Evolutionary conservation across 2,113 vertebrate species (phyloP), one percentile per base, ranked within the genome.

Genomic region (Rhombomys opimus): DNA sequence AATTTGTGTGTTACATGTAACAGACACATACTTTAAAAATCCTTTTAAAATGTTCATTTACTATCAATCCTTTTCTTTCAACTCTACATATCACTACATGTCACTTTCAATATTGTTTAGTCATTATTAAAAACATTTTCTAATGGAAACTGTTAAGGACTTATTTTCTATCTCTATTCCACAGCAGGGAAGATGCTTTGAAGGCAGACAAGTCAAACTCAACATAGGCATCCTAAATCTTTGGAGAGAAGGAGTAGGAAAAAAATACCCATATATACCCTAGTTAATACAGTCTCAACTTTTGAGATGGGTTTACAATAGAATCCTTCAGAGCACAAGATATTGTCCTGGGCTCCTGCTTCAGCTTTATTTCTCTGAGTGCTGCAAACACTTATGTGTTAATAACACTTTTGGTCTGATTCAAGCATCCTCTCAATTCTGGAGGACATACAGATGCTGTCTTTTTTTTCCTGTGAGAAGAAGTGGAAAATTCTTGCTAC

Each of bases 131-230:
- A 95, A 93, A 90, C 20, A 87, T 59, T 91, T 96, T 95, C 52
- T 92, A 94, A 72, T 65, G 23, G n/a, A 86, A 97, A 97, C 50
- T 85, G 7, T 52, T 73, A 41, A 92, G 77, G 23, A 84, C 57
- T 90, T 61, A 76, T 38, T 82, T 92, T 22, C 30, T 94, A 59
- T n/a, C 41, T 97, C 0, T 76, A 13, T 22, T 95, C 41, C 67
- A 18, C 61, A 38, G 72, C n/a, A 95, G 67, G 35, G 30, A 95
- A 96, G 76, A 59, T 68, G 10, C 35, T 93, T 75, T 92, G 11
- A 52, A 87, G 41, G 94, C 22, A 87, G 20, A 70, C 23, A 90
- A 32, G 38, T 72, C 32, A 89, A 77, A 94, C 13, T 88, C 27
- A 72, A 82, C 41, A 46, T 30, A 89, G 59, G 7, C 7, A 68